phyloP scores from a whole-genome alignment of 2,797 vertebrate species.

The Adrianichthys oophorus region DNA sequence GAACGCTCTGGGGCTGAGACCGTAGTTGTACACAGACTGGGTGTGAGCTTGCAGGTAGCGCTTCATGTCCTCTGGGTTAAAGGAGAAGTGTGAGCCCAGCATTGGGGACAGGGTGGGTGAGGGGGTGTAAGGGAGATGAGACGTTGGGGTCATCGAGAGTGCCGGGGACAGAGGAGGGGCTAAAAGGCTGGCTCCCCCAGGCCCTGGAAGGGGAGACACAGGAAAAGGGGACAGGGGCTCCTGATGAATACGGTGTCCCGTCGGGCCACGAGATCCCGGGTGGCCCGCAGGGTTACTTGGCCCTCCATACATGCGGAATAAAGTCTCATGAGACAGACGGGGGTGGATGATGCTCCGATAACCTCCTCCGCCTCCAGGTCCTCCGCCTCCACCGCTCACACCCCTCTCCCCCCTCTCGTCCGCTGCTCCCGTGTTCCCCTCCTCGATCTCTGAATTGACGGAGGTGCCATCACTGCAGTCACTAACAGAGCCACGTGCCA shows the following conservation, averaged over 20 bases:
- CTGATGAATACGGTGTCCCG: slow-evolving; percentile 82
- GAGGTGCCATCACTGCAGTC: slow-evolving; percentile 92
- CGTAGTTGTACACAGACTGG: slow-evolving; percentile 92
- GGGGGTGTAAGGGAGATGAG: slow-evolving; percentile 88
- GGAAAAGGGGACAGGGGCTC: slow-evolving; percentile 91
- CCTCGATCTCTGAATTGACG: slow-evolving; percentile 88
- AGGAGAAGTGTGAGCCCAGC: slow-evolving; percentile 91
- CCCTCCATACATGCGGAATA: slow-evolving; percentile 85
- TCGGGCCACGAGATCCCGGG: slow-evolving; percentile 70
- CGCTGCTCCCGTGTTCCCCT: slow-evolving; percentile 74
- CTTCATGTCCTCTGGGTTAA: slow-evolving; percentile 94
- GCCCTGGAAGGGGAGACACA: slow-evolving; percentile 84
- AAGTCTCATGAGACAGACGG: slow-evolving; percentile 83
- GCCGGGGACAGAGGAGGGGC: slow-evolving; percentile 88
- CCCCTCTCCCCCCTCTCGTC: slow-evolving; percentile 65
- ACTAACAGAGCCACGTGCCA: slow-evolving; percentile 87
- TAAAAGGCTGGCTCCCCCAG: slow-evolving; percentile 74
- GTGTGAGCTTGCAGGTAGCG: slow-evolving; percentile 93
- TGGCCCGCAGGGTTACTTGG: slow-evolving; percentile 67
- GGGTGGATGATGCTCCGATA: slow-evolving; percentile 75
- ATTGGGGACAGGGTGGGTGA: slow-evolving; percentile 89
- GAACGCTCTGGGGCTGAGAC: slow-evolving; percentile 91
- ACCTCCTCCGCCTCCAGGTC: slow-evolving; percentile 57
- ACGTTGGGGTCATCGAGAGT: slow-evolving; percentile 87
- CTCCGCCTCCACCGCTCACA: slow-evolving; percentile 60